Conservation (phyloP, 2,888 invertebrate genomes). For the Emesis furor region DNA sequence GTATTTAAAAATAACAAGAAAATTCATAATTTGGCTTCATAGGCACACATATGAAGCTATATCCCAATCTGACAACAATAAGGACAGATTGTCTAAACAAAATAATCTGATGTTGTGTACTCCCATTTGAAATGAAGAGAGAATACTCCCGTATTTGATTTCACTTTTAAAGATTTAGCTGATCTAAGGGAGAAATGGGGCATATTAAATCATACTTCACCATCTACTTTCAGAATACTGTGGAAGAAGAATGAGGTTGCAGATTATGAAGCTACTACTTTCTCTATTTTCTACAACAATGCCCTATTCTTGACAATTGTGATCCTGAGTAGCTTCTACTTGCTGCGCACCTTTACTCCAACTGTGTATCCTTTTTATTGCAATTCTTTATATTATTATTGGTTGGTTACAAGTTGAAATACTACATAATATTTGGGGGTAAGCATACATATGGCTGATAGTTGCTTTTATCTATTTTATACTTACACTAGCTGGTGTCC, state of each 20-base stretch:
- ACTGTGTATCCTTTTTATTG: constrained; percentile 95
- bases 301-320: constrained; percentile 98
- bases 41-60: too few relatives aligned
- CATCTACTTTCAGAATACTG: constrained; percentile 94
- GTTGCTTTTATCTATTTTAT: too few relatives aligned
- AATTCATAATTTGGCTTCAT: too few relatives aligned
- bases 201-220: background rate
- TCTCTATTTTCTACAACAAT: constrained; percentile 99
- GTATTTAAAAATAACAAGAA: too few relatives aligned
- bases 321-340: constrained; percentile 98
- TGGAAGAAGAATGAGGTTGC: constrained; percentile 99
- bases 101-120: too few relatives aligned
- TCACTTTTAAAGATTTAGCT: background rate
- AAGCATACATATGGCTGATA: background rate
- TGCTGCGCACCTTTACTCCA: constrained; percentile 97
- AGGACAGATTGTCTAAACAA: too few relatives aligned
- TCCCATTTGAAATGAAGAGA: too few relatives aligned
- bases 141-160: too few relatives aligned
- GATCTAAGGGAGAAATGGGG: background rate
- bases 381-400: constrained; percentile 32
- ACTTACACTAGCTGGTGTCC: too few relatives aligned
- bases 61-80: too few relatives aligned
- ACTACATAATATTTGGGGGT: background rate
- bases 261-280: constrained; percentile 99
- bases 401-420: background rate